Percentiles rank a stretch among this genome's conserved stretches.
Evolutionary conservation across 2,888 invertebrate genomes (phyloP).

Genomic region (Agrotis ipsilon): DNA sequence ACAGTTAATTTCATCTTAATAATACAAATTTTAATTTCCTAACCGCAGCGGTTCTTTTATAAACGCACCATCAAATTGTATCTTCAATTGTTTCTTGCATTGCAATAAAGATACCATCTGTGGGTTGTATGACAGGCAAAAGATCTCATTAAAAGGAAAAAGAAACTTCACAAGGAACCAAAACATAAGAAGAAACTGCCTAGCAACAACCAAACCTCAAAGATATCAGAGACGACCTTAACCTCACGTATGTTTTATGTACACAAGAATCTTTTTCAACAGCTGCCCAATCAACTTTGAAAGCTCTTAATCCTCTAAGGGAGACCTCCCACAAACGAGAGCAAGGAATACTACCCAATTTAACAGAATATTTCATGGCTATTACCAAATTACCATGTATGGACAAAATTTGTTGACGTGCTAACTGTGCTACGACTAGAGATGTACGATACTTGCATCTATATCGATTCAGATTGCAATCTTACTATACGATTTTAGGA

Average conservation of each 20-base stretch:
- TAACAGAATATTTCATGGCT: conserved; percentile 2
- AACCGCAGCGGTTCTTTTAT: background rate
- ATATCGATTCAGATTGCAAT: too few relatives aligned
- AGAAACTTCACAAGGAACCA: background rate
- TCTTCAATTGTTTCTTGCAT: background rate
- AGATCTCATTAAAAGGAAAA: background rate
- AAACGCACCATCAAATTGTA: background rate
- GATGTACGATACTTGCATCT: too few relatives aligned
- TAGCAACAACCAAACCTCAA: conserved; percentile 10
- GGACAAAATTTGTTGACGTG: conserved; percentile 42
- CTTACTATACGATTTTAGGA: too few relatives aligned
- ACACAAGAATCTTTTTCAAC: conserved; percentile 15
- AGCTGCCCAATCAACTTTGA: conserved; percentile 18
- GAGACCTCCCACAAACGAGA: conserved; percentile 25
- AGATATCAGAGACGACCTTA: conserved; percentile 14
- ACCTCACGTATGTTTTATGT: background rate
- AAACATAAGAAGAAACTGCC: background rate
- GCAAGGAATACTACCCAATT: conserved; percentile 5
- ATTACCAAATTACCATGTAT: conserved; percentile 38
- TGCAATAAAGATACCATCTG: too few relatives aligned
- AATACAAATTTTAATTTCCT: background rate
- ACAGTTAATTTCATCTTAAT: background rate
- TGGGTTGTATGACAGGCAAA: background rate
- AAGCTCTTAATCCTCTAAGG: conserved; percentile 27
- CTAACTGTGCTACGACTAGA: conserved; percentile 34